phyloP scores from a whole-genome alignment of 2,113 vertebrate genomes.

The Podiceps cristatus region DNA sequence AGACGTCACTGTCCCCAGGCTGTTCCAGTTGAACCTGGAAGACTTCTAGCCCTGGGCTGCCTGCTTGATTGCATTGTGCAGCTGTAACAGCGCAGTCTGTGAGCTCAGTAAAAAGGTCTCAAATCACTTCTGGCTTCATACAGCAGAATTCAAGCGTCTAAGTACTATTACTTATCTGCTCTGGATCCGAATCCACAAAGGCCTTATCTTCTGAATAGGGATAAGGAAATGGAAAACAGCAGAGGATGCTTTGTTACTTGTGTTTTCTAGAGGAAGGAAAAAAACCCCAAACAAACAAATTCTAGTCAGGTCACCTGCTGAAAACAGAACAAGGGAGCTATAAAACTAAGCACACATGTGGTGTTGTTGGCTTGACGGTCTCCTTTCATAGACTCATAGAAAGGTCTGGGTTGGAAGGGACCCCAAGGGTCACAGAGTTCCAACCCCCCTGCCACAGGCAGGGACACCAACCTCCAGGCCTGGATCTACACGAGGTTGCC shows the following conservation, averaged over 20 bases:
- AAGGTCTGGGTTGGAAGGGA: too few species aligned
- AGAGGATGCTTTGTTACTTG: not conserved
- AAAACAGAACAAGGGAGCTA: not conserved
- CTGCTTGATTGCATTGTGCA: not conserved
- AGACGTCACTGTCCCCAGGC: not conserved
- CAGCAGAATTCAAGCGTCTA: not conserved
- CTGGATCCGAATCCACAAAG: not conserved
- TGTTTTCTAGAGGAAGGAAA: not conserved
- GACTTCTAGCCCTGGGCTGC: not conserved
- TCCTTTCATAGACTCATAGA: too few species aligned
- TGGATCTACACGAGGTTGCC: too few species aligned
- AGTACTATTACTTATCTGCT: not conserved
- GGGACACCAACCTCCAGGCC: too few species aligned
- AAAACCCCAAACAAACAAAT: too few species aligned
- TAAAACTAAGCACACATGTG: not conserved
- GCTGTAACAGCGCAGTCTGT: not conserved
- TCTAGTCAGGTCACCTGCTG: fast-evolving
- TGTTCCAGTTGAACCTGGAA: not conserved
- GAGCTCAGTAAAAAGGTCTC: not conserved
- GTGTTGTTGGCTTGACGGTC: not conserved
- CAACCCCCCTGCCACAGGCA: too few species aligned
- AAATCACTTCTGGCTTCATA: not conserved
- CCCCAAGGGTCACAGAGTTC: too few species aligned
- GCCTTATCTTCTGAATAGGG: not conserved
- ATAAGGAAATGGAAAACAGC: too few species aligned